Evolutionary conservation across 2,113 vertebrate genomes (phyloP), one percentile per base, ranked within the genome.

Genomic region (Pteronura brasiliensis): DNA sequence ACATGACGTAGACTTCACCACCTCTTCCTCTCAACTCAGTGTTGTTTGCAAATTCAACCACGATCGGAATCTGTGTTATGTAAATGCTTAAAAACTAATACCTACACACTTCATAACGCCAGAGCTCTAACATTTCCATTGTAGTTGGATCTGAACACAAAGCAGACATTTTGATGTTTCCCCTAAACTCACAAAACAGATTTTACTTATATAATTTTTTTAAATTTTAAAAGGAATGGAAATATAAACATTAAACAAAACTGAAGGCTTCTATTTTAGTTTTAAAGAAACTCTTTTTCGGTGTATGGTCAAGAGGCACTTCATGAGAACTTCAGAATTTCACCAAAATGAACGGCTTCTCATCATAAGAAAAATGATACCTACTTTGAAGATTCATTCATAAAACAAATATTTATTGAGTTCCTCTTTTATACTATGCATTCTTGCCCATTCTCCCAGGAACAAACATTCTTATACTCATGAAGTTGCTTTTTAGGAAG

Each of bases 51-150:
- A 84, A 77, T 82, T 84, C 61, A 94, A 44, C 42, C 95, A 94
- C 90, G 76, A 95, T 63, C 55, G 93, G 67, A 76, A 90, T 81
- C 61, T 76, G 12, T 55, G 36, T 76, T 95, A 88, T 17, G 17
- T 84, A 72, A 96, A 74, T 69, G 18, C n/a, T 91, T 90, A 69
- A 61, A 94, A 95, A 95, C 84, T 52, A 82, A 63, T 55, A 84
- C 15, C 36, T 61, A 88, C 39, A 61, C 1, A 67, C 2, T 87
- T 86, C 27, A 61, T 18, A 74, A 82, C 21, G 27, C 52, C 31
- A 39, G 3, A 84, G 25, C 10, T 49, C 31, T 10, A 59, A 72
- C 11, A 79, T 85, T 83, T 77, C 23, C 4, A n/a, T 25, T 57
- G 3, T 34, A 92, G 11, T 42, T 89, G 34, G 47, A 44, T 63